phyloP scores from a whole-genome alignment of 2,797 vertebrate species.

The Myotis myotis region DNA sequence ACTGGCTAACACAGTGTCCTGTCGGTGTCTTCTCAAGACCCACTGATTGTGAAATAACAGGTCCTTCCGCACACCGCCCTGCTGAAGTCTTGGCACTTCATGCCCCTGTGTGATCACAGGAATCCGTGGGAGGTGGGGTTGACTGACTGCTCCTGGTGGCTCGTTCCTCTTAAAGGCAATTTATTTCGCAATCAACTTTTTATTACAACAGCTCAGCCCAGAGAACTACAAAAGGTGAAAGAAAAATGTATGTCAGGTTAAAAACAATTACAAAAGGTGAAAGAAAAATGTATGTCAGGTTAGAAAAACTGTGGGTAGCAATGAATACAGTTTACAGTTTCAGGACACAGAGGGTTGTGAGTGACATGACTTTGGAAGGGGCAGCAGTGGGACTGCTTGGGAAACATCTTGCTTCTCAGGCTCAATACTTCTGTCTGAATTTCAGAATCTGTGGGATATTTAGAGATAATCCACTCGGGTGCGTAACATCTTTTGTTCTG shows the following conservation, averaged over 20 bases:
- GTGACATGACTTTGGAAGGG: not conserved
- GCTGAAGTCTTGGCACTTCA: not conserved
- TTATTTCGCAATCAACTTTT: slow-evolving; percentile 18
- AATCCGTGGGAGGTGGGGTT: not conserved
- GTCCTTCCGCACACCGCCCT: not conserved
- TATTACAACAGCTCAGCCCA: not conserved
- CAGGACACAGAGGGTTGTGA: not conserved
- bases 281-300: not conserved
- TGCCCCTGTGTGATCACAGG: not conserved
- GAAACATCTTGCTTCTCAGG: not conserved
- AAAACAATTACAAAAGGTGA: not conserved
- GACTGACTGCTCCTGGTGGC: not conserved
- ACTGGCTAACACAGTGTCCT: not conserved
- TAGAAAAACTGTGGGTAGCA: not conserved
- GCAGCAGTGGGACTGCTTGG: not conserved
- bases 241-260: not conserved
- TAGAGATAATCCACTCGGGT: not conserved
- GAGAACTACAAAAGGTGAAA: not conserved
- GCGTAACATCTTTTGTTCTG: not conserved
- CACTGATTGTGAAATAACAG: not conserved
- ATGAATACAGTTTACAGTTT: slow-evolving; percentile 44
- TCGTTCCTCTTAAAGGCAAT: not conserved
- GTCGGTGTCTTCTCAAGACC: not conserved
- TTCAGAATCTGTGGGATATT: not conserved
- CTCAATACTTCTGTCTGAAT: not conserved